Conservation (phyloP, 2,797 vertebrate genomes). For the Eupleurogrammus muticus region DNA sequence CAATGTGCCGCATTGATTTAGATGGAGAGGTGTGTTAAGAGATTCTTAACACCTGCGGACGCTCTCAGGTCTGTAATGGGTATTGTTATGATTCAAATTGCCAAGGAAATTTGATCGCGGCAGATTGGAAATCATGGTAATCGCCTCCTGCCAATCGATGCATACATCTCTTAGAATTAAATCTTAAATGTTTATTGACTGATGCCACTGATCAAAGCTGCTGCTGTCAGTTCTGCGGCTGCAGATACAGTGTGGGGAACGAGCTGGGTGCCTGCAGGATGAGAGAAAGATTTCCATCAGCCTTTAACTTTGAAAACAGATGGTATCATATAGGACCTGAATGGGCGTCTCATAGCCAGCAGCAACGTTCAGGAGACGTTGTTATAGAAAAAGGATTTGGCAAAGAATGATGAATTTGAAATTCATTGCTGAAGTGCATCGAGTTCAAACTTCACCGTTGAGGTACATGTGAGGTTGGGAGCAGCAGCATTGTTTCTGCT, state of each 20-base stretch:
- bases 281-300: constrained; percentile 60
- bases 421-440: constrained; percentile 28
- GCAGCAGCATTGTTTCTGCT: background rate
- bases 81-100: constrained; percentile 68
- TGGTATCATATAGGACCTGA: constrained; percentile 45
- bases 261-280: constrained; percentile 31
- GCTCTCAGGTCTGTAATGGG: constrained; percentile 54
- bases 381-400: constrained; percentile 2
- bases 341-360: constrained; percentile 11
- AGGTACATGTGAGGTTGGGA: constrained; percentile 22
- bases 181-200: constrained; percentile 62
- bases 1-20: constrained; percentile 74
- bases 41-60: constrained; percentile 66
- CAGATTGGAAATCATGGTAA: constrained; percentile 31
- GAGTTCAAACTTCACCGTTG: constrained; percentile 30
- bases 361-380: no score
- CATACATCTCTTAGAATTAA: constrained; percentile 40
- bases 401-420: constrained; percentile 3
- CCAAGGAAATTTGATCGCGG: constrained; percentile 48
- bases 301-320: constrained; percentile 55
- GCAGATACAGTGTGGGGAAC: constrained; percentile 49
- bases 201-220: constrained; percentile 38
- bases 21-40: constrained; percentile 70
- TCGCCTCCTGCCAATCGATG: constrained; percentile 41
- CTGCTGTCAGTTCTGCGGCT: constrained; percentile 43